These are phyloP conservation scores for Colistium nudipinnis DNA, from an alignment of 2,113 vertebrate genomes.

Conservation along the genomic window DNA sequence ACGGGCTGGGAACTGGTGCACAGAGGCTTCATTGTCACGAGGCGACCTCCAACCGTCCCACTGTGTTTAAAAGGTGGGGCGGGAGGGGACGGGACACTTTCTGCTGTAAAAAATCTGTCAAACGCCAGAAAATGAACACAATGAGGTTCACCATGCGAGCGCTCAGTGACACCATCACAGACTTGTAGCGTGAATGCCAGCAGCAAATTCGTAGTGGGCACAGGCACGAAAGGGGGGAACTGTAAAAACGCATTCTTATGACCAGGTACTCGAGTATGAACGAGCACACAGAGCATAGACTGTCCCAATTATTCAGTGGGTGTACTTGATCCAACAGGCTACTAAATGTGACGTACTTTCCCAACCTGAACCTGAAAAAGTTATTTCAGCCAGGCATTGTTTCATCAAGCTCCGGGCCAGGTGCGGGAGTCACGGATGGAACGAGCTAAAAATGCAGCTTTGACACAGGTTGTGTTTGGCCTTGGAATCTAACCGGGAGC, in stretches of 20 bases:
- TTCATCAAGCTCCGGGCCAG: neutral
- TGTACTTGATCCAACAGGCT: neutral
- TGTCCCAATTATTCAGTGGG: neutral
- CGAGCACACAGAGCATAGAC: too few relatives aligned
- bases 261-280: too few relatives aligned
- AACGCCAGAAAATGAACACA: slow-evolving; percentile 2
- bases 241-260: too few relatives aligned
- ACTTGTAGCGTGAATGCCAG: too few relatives aligned
- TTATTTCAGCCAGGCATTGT: neutral
- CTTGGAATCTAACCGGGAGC: too few relatives aligned
- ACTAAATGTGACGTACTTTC: neutral
- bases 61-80: too few relatives aligned
- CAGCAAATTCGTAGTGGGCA: too few relatives aligned
- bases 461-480: neutral
- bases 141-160: neutral
- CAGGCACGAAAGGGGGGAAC: too few relatives aligned
- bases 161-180: neutral
- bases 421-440: neutral
- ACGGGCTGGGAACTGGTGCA: slow-evolving; percentile 40
- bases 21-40: slow-evolving; percentile 45
- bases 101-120: slow-evolving; percentile 11
- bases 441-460: neutral
- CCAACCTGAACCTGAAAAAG: neutral
- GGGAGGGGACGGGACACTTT: slow-evolving; percentile 30
- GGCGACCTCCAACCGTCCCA: slow-evolving; percentile 20